Percentiles rank a stretch among this genome's conserved stretches.
Conservation (phyloP, 1,140 invertebrate genomes). For the Cyclina sinensis region DNA sequence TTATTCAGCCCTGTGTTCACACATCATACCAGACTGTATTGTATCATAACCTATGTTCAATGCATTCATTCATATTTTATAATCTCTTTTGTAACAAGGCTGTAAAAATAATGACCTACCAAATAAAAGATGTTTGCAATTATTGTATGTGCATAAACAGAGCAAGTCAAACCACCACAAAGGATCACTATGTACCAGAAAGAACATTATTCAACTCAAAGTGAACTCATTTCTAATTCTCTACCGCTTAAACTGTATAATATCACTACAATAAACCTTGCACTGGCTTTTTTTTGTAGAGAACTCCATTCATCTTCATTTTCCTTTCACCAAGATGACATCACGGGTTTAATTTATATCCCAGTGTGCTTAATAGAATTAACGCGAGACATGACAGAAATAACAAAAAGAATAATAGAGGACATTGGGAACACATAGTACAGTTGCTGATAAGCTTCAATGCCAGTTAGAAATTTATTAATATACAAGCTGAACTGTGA, state of each 20-base stretch:
- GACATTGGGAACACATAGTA: not conserved
- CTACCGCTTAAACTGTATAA: not conserved
- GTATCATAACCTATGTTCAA: not conserved
- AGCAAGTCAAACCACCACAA: no score
- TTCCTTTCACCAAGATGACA: conserved; percentile 10
- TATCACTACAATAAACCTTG: not conserved
- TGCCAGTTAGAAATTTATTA: not conserved
- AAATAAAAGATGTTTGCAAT: no score
- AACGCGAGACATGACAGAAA: not conserved
- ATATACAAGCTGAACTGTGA: no score
- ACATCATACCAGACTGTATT: not conserved
- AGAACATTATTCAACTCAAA: no score
- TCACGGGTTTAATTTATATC: conserved; percentile 27
- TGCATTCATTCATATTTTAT: not conserved
- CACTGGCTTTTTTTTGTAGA: not conserved
- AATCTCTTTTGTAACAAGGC: not conserved
- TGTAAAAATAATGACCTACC: no score
- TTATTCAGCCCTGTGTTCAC: not conserved
- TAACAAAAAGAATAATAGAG: conserved; percentile 6
- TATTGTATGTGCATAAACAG: no score
- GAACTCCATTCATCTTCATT: not conserved
- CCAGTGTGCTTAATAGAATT: not conserved
- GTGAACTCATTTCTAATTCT: not conserved
- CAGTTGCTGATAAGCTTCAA: not conserved
- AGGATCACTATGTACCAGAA: no score